Percentiles rank a stretch among this genome's conserved stretches.
Conservation (phyloP, 2,113 vertebrate genomes). For the human (Homo sapiens) region GRCh38 chrX:14433501-14434000, state of each 20-base stretch:
- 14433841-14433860: not conserved
- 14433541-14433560: not conserved
- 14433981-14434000: not conserved
- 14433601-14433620: not conserved
- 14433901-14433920: not conserved
- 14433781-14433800: not conserved
- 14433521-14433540: not conserved
- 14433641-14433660: not conserved
- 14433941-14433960: not conserved
- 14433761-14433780: not conserved
- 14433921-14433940: not conserved
- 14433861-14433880: not conserved
- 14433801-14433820: not conserved
- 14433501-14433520: not conserved
- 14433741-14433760: not conserved
- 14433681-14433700: not conserved
- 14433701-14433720: not conserved
- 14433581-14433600: not conserved
- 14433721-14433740: not conserved
- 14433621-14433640: not conserved
- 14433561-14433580: not conserved
- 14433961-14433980: not conserved
- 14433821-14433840: not conserved
- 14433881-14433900: not conserved
- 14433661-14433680: not conserved